Conservation (phyloP, 2,888 invertebrate genomes). For the Cheiracanthium punctorium region DNA sequence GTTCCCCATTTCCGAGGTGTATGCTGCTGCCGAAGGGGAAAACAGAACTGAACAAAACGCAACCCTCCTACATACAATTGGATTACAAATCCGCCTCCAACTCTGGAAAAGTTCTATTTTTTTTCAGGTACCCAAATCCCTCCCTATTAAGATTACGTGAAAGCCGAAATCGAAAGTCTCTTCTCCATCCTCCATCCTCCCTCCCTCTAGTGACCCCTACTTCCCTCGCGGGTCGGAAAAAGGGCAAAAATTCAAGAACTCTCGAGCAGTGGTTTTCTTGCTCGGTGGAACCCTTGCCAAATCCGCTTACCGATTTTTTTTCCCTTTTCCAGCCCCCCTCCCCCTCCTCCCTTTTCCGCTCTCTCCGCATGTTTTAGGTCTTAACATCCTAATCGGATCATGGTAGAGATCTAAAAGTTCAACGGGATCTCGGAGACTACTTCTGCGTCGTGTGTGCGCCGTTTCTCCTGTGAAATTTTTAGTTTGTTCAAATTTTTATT, state of each 20-base stretch:
- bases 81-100: neutral
- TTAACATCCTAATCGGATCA: conserved; percentile 63
- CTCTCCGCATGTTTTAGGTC: conserved; percentile 16
- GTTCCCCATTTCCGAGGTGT: no score
- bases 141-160: neutral
- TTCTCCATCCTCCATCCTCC: neutral
- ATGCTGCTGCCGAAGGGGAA: no score
- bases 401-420: conserved; percentile 67
- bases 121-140: neutral
- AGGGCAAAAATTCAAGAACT: neutral
- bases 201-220: neutral
- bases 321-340: neutral
- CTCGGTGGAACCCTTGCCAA: neutral
- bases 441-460: neutral
- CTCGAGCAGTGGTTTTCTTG: neutral
- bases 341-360: neutral
- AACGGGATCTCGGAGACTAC: conserved; percentile 43
- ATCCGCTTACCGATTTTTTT: neutral
- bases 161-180: conserved; percentile 5
- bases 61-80: neutral
- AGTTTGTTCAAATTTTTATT: neutral
- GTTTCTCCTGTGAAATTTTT: neutral
- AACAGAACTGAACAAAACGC: no score
- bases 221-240: neutral
- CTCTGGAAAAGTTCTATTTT: neutral